A percentile compares a stretch with the other conserved stretches of the same genome.
phyloP scores from a whole-genome alignment of 2,888 invertebrate genomes.

The Sepiola atlantica region DNA sequence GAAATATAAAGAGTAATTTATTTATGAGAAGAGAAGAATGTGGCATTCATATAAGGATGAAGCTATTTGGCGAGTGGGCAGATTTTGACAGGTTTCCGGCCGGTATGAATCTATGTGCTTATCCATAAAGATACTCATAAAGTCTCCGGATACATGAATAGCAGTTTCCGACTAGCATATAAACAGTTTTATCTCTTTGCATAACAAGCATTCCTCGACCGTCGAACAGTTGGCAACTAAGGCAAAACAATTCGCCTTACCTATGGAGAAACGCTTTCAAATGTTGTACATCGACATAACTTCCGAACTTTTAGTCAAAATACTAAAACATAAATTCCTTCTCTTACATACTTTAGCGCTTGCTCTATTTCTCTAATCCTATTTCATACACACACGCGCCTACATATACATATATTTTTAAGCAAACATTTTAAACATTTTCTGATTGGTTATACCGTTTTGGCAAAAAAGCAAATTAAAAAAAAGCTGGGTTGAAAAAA shows the following conservation, averaged over 20 bases:
- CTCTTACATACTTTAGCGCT: no score
- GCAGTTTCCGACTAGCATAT: not conserved
- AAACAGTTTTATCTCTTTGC: not conserved
- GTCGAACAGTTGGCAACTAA: not conserved
- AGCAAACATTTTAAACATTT: no score
- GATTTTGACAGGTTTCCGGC: not conserved
- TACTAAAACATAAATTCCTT: no score
- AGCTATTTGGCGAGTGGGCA: not conserved
- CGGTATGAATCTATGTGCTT: not conserved
- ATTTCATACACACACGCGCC: no score
- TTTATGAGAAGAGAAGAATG: not conserved
- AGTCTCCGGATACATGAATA: not conserved
- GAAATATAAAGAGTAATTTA: not conserved
- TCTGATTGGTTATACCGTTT: no score
- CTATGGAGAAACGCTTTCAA: no score
- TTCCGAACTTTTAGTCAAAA: no score
- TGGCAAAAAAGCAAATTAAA: no score
- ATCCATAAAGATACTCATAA: not conserved
- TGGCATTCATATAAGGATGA: not conserved
- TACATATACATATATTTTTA: no score
- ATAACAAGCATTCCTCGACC: not conserved
- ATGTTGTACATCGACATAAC: no score
- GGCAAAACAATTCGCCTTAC: not conserved
- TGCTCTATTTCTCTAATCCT: no score
- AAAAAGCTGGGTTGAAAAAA: no score